Conservation (phyloP, 2,797 vertebrate genomes). For the Steatocranus sp. region DNA sequence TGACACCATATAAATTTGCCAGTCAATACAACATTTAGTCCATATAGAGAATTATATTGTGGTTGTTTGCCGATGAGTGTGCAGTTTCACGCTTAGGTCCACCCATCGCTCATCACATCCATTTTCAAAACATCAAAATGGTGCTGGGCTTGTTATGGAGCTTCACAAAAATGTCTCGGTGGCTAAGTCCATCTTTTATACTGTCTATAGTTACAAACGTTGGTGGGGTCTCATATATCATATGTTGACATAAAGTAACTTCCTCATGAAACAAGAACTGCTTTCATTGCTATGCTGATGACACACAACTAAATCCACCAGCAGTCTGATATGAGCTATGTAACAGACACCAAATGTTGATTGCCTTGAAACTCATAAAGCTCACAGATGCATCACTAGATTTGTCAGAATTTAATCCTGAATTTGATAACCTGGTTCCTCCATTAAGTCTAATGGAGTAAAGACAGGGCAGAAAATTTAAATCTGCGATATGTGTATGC, state of each 20-base stretch:
- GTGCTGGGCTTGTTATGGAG: not conserved
- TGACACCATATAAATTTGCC: not conserved
- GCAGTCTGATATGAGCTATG: not conserved
- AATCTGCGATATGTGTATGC: constrained; percentile 13
- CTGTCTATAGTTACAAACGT: not conserved
- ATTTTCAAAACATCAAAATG: not conserved
- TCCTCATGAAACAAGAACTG: not conserved
- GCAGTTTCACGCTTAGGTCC: not conserved
- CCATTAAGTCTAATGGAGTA: not conserved
- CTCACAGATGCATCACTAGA: not conserved
- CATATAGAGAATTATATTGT: not conserved
- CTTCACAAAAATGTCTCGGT: not conserved
- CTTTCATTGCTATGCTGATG: not conserved
- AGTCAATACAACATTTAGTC: not conserved
- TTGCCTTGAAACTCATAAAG: not conserved
- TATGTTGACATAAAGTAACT: not conserved
- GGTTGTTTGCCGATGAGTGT: not conserved
- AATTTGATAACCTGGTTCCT: not conserved
- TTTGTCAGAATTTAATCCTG: not conserved
- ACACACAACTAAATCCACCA: not conserved
- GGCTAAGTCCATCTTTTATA: not conserved
- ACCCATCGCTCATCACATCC: not conserved
- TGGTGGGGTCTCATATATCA: not conserved
- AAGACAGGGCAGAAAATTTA: not conserved
- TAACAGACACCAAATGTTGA: not conserved